A percentile compares a stretch with the other conserved stretches of the same genome.
Conservation (phyloP, 2,113 vertebrate species). For the Pica pica region DNA sequence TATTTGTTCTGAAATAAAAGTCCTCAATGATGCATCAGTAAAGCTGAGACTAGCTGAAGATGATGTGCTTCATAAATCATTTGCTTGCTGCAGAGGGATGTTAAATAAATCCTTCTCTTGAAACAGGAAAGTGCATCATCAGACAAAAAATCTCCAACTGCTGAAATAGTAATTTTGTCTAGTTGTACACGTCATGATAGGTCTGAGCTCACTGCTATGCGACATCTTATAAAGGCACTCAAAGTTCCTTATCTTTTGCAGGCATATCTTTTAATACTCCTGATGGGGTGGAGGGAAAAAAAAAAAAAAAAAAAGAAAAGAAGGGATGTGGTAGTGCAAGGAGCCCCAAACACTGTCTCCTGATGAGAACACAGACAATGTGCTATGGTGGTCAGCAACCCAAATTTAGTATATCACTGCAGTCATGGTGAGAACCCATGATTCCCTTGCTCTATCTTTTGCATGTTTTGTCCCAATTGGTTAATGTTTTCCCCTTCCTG, state of each 20-base stretch:
- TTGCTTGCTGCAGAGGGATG: not conserved
- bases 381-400: too few relatives aligned
- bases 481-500: too few relatives aligned
- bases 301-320: rapidly evolving
- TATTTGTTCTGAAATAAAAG: not conserved
- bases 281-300: not conserved
- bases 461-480: too few relatives aligned
- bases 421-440: too few relatives aligned
- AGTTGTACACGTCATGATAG: conserved; percentile 28
- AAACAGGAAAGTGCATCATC: conserved; percentile 44
- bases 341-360: too few relatives aligned
- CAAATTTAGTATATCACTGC: too few relatives aligned
- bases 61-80: not conserved
- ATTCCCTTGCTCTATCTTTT: too few relatives aligned
- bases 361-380: too few relatives aligned
- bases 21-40: not conserved
- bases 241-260: conserved; percentile 32
- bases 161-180: conserved; percentile 47
- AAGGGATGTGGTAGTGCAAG: too few relatives aligned
- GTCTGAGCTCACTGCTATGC: not conserved
- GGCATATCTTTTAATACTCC: not conserved
- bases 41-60: not conserved
- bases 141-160: conserved; percentile 17
- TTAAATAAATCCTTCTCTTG: conserved; percentile 21
- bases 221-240: conserved; percentile 10